Conservation (phyloP, 2,888 invertebrate genomes). For the Orchesellides sinensis region DNA sequence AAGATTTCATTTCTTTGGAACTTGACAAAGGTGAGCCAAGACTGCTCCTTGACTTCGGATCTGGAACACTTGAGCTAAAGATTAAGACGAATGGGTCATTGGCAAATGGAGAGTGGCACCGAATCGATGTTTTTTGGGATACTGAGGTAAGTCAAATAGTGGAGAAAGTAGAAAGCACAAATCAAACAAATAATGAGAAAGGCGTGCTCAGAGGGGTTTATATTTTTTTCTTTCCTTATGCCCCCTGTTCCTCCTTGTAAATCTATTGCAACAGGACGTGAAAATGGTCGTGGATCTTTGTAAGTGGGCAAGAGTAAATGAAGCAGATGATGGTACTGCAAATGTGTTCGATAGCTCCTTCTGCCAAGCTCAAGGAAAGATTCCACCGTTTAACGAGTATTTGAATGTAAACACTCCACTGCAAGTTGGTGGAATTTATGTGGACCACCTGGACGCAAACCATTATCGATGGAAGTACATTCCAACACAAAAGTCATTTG, state of each 20-base stretch:
- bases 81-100: conserved; percentile 76
- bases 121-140: conserved; percentile 96
- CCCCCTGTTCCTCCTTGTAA: too few species aligned
- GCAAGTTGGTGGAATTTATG: conserved; percentile 95
- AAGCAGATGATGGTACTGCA: conserved; percentile 92
- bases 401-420: conserved; percentile 96
- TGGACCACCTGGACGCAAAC: conserved; percentile 92
- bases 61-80: conserved; percentile 91
- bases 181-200: conserved; percentile 6
- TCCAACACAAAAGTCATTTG: conserved; percentile 88
- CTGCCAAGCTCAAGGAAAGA: conserved; percentile 92
- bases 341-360: conserved; percentile 92
- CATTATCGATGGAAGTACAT: conserved; percentile 94
- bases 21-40: conserved; percentile 94
- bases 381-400: conserved; percentile 97
- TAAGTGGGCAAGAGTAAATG: conserved; percentile 91
- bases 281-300: conserved; percentile 96
- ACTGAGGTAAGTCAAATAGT: conserved; percentile 81
- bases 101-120: conserved; percentile 99
- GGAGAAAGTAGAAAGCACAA: not conserved
- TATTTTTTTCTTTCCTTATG: conserved; percentile 12
- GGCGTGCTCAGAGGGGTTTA: conserved; percentile 9
- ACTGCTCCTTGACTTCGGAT: conserved; percentile 95
- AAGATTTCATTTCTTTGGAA: conserved; percentile 93
- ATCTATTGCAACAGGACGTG: conserved; percentile 82